phyloP scores from a whole-genome alignment of 2,797 vertebrate species.

The Spea hammondii region DNA sequence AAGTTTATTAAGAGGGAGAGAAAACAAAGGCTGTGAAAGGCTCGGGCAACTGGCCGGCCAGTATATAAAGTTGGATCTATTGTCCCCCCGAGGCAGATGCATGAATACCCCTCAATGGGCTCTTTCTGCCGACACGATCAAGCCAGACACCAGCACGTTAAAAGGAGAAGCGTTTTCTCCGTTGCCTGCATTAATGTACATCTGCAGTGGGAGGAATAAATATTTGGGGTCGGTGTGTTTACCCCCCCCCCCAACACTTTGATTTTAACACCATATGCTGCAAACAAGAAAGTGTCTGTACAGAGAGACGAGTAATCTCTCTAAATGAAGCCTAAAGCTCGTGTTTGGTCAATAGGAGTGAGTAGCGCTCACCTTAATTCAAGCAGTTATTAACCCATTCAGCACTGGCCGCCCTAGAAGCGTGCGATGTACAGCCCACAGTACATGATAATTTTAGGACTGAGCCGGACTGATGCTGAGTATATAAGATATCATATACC shows the following conservation, averaged over 20 bases:
- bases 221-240: conserved; percentile 66
- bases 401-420: too few species aligned
- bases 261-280: conserved; percentile 67
- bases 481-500: too few species aligned
- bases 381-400: too few species aligned
- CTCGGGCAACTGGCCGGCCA: conserved; percentile 83
- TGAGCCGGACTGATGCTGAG: too few species aligned
- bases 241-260: conserved; percentile 54
- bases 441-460: too few species aligned
- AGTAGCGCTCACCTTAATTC: too few species aligned
- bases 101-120: conserved; percentile 95
- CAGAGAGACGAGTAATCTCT: conserved; percentile 13
- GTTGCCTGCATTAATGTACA: conserved; percentile 87
- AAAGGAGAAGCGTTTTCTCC: conserved; percentile 73
- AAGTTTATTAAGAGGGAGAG: conserved; percentile 92
- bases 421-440: too few species aligned
- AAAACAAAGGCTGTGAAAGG: conserved; percentile 86
- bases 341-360: too few species aligned
- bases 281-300: conserved; percentile 38
- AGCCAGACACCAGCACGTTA: conserved; percentile 91
- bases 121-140: conserved; percentile 94
- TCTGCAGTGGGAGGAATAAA: conserved; percentile 83
- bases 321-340: background rate
- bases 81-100: conserved; percentile 86
- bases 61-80: conserved; percentile 89